Base-by-base conservation (phyloP, 2,113 vertebrate genomes). In the Campylomormyrus tamandua region DNA sequence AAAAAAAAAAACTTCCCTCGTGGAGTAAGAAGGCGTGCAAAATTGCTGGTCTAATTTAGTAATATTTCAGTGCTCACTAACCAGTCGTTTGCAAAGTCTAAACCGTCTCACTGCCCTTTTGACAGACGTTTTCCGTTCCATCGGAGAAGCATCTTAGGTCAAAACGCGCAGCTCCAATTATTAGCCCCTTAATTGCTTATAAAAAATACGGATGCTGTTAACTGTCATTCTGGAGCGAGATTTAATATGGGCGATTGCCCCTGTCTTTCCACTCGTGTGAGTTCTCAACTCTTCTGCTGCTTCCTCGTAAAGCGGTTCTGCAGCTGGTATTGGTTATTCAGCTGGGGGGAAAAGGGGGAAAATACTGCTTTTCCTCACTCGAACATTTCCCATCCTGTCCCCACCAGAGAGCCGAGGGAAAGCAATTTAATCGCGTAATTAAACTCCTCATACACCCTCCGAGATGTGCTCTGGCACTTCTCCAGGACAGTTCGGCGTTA, bases 351-450 rank as follows among this genome's bases (percentile, higher is more conserved):
- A 46, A 27, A 49, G 11, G 46, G 45, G 27, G 53, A 80, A 80
- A 80, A 42, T 80, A 42, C 74, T 83, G 89, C 74, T 89, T 77
- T 83, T 84, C 74, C 77, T 45, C 89, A 46, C 46, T 39, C 5
- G 35, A 84, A 58, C 89, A 83, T 84, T 85, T 62, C 80, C 89
- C 35, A 80, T 58, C 50, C 77, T 84, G 77, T 84, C 77, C n/a
- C 49, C 24, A 31, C 87, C 39, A 46, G 90, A 83, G 49, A 24
- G 49, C 84, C 17, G 92, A 92, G 89, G 92, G 92, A 92, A 94
- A 94, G 92, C 93, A 91, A 93, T 94, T 93, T 93, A 94, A 95
- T 90, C 91, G 92, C 93, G 93, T 95, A 94, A 95, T 95, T 94
- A 95, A 93, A 94, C 92, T 94, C 92, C 93, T 94, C 94, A 95